Evolutionary conservation across 2,888 invertebrate genomes (phyloP).

Genomic region (Tetheella fluctuosa): DNA sequence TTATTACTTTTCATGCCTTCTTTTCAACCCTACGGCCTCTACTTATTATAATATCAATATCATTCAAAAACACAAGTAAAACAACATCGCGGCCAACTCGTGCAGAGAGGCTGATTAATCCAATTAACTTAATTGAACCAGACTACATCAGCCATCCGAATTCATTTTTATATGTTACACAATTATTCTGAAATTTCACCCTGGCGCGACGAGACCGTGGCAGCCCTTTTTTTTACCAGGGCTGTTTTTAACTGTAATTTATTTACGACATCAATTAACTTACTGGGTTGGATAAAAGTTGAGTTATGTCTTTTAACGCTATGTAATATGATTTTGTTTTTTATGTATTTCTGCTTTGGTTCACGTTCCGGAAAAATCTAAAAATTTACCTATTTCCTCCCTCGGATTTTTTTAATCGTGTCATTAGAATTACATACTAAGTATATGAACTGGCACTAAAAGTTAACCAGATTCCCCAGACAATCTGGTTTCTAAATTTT

Average conservation of each 20-base stretch:
- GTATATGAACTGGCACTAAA: too few species aligned
- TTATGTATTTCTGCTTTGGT: neutral
- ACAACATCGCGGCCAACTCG: neutral
- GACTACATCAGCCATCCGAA: slow-evolving; percentile 21
- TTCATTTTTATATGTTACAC: neutral
- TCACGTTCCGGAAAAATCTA: too few species aligned
- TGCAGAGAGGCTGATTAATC: slow-evolving; percentile 25
- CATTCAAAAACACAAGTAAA: neutral
- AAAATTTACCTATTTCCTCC: too few species aligned
- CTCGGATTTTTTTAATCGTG: too few species aligned
- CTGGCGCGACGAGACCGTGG: neutral
- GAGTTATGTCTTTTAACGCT: neutral
- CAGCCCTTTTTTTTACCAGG: neutral
- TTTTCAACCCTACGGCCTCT: too few species aligned
- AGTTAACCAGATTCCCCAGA: neutral
- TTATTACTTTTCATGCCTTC: too few species aligned
- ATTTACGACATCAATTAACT: neutral
- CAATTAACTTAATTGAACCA: slow-evolving; percentile 41
- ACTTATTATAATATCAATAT: too few species aligned
- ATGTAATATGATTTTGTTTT: neutral
- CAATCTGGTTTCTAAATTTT: neutral
- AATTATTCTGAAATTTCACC: slow-evolving; percentile 6
- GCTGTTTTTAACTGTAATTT: neutral
- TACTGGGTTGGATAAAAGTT: neutral
- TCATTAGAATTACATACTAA: neutral